Percentiles rank a stretch among this genome's conserved stretches.
Conservation (phyloP, 2,888 invertebrate species). For the Cryptus armator region DNA sequence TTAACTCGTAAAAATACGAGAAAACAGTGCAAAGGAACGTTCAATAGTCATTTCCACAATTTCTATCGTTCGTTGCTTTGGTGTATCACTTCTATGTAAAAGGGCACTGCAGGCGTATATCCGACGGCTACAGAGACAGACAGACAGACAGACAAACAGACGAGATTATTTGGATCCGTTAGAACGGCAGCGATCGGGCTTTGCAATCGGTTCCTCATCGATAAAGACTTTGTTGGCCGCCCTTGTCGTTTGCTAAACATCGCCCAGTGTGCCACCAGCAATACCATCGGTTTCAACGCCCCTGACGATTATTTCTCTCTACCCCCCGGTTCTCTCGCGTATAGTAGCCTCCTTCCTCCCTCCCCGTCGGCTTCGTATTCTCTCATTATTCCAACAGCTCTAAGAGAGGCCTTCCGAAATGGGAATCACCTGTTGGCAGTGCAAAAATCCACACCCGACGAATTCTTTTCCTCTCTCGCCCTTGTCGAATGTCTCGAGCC, state of each 20-base stretch:
- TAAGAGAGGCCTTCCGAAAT: slow-evolving; percentile 74
- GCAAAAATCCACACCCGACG: slow-evolving; percentile 71
- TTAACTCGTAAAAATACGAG: too few relatives aligned
- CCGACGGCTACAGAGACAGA: not conserved
- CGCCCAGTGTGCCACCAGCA: slow-evolving; percentile 30
- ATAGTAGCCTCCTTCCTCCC: slow-evolving; percentile 5
- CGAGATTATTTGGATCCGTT: slow-evolving; percentile 76
- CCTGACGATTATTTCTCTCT: slow-evolving; percentile 73
- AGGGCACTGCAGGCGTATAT: slow-evolving; percentile 23
- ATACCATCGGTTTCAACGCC: slow-evolving; percentile 53
- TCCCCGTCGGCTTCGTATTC: slow-evolving; percentile 70
- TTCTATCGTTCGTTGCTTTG: slow-evolving; percentile 20
- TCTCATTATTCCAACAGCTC: slow-evolving; percentile 77
- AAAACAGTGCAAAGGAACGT: too few relatives aligned
- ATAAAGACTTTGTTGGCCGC: slow-evolving; percentile 80
- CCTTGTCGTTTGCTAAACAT: slow-evolving; percentile 68
- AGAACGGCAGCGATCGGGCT: slow-evolving; percentile 79
- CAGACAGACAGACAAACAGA: slow-evolving; percentile 25
- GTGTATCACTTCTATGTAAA: not conserved
- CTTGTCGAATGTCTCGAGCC: not conserved
- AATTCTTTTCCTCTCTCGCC: slow-evolving; percentile 70
- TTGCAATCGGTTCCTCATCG: slow-evolving; percentile 80
- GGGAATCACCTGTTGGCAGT: slow-evolving; percentile 80
- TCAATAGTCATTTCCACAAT: not conserved
- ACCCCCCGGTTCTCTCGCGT: slow-evolving; percentile 21